phyloP scores from a whole-genome alignment of 2,888 invertebrate species.

The Synergus laeviventris region DNA sequence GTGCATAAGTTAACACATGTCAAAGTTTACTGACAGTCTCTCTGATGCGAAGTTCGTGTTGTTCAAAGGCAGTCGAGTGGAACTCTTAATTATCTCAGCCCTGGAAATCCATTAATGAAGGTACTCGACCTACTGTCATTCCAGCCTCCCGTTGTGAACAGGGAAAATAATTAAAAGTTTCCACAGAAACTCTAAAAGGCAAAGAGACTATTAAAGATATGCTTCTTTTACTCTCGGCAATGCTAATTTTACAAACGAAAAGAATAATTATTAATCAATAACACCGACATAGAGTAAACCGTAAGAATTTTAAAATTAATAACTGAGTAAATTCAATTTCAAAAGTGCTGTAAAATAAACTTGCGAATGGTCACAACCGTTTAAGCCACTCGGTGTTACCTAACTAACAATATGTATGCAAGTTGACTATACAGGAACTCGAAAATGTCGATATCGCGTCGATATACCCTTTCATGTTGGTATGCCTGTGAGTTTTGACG shows the following conservation, averaged over 20 bases:
- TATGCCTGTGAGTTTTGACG: conserved; percentile 58
- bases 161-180: conserved; percentile 65
- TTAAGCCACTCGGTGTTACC: conserved; percentile 66
- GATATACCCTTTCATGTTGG: conserved; percentile 59
- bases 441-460: conserved; percentile 65
- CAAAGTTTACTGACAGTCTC: conserved; percentile 3
- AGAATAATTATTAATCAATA: neutral
- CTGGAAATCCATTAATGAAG: conserved; percentile 60
- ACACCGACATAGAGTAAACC: neutral
- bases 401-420: conserved; percentile 72
- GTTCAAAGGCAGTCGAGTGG: conserved; percentile 25
- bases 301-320: neutral
- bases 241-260: neutral
- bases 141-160: conserved; percentile 20
- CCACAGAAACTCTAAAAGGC: conserved; percentile 43
- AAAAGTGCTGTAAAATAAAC: conserved; percentile 37
- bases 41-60: neutral
- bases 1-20: neutral
- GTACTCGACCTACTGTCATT: conserved; percentile 44
- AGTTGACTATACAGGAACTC: conserved; percentile 63
- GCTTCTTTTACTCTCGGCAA: neutral
- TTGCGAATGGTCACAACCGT: conserved; percentile 51
- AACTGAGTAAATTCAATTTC: neutral
- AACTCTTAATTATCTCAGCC: conserved; percentile 64
- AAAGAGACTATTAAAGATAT: neutral